Base-by-base conservation (phyloP, 2,797 vertebrate species). In the Alexandromys oeconomus region DNA sequence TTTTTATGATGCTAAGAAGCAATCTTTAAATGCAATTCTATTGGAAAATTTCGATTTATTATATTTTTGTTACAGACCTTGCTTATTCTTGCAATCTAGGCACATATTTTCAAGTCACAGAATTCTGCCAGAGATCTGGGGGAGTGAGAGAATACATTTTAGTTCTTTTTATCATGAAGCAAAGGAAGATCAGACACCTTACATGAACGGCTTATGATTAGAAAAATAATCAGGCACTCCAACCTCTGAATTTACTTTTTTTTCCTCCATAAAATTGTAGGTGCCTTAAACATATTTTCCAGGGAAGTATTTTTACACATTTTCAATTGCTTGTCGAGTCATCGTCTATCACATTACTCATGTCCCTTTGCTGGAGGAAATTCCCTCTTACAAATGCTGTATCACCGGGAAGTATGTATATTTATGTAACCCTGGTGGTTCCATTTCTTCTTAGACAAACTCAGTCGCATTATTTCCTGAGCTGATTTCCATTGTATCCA, bases 1-100 rank as follows among this genome's bases (percentile, higher is more conserved):
- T 97, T 98, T 98, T 98, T 98, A 95, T 82, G 94, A 91, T 31
- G 21, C 57, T 0, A 96, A 96, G 87, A 97, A 97, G 97, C 97
- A 97, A 88, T 71, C 67, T 48, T 84, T 95, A 98, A 98, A 97
- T 76, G 67, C 88, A 98, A 97, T 57, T 96, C 94, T 95, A 95
- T 96, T 98, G 95, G 89, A 29, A 79, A n/a, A 94, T 78, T 91
- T 67, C 71, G 76, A 92, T 69, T 87, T 90, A 87, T 90, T 86
- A 12, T 80, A 34, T 88, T 92, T 96, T 96, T 76, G 71, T n/a
- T 85, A 86, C 63, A 92, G 43, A 74, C 15, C 74, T 65, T 7
- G 12, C 17, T 82, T 94, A 86, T 46, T 67, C 29, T 37, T 89
- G 31, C 91, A 90, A 79, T 86, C 15, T n/a, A 91, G 31, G 8